Evolutionary conservation across 2,113 vertebrate genomes (phyloP).

Genomic region (Polypterus bichir): DNA sequence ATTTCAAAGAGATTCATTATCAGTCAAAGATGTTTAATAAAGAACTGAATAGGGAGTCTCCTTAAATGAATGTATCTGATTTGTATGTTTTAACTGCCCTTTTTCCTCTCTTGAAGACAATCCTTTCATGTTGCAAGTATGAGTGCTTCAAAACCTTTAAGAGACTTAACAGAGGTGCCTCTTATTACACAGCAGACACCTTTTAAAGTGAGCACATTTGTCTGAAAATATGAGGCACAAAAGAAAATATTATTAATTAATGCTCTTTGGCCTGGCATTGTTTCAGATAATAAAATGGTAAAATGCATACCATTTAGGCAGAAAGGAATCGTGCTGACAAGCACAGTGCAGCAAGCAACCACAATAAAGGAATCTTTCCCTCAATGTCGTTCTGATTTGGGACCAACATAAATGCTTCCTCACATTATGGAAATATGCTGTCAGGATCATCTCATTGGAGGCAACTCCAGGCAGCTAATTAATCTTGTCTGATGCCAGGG

Average conservation of each 20-base stretch:
- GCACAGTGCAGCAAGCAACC: slow-evolving; percentile 42
- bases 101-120: no score
- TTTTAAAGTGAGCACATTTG: slow-evolving; percentile 38
- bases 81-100: no score
- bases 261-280: slow-evolving; percentile 73
- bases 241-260: slow-evolving; percentile 78
- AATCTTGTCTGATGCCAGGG: slow-evolving; percentile 76
- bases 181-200: no score
- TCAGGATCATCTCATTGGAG: slow-evolving; percentile 48
- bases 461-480: slow-evolving; percentile 63
- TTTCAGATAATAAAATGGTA: slow-evolving; percentile 70
- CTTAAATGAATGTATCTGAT: no score
- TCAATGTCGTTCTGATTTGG: slow-evolving; percentile 52
- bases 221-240: slow-evolving; percentile 45
- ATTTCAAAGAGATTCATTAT: no score
- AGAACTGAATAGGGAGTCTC: no score
- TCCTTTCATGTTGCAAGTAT: no score
- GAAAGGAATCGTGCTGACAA: slow-evolving; percentile 63
- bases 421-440: slow-evolving; percentile 59
- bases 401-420: slow-evolving; percentile 47
- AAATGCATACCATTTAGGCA: slow-evolving; percentile 59
- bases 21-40: no score
- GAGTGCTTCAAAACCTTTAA: no score
- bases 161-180: no score
- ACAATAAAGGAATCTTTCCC: slow-evolving; percentile 49